A percentile compares a stretch with the other conserved stretches of the same genome.
phyloP scores from a whole-genome alignment of 1,140 invertebrate genomes.

The Acromyrmex heyeri region DNA sequence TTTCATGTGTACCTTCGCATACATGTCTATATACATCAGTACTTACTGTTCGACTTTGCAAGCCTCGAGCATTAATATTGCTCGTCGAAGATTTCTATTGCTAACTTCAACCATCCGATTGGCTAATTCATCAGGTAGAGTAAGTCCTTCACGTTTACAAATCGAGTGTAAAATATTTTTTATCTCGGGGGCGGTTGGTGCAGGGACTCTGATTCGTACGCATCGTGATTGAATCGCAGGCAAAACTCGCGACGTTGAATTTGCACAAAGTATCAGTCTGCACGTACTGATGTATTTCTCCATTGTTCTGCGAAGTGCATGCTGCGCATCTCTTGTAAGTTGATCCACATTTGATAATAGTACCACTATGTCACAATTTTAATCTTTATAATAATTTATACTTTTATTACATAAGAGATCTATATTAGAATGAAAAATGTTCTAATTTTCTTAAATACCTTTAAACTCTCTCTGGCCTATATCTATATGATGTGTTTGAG shows the following conservation, averaged over 20 bases:
- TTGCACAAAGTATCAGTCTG: slow-evolving; percentile 97
- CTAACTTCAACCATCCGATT: slow-evolving; percentile 93
- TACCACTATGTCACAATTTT: slow-evolving; percentile 89
- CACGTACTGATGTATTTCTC: slow-evolving; percentile 99
- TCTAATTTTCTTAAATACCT: slow-evolving; percentile 86
- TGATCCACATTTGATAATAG: slow-evolving; percentile 98
- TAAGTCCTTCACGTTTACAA: slow-evolving; percentile 95
- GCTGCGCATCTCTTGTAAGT: slow-evolving; percentile 99
- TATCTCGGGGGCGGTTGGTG: slow-evolving; percentile 94
- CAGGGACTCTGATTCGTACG: slow-evolving; percentile 95
- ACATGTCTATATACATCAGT: neutral
- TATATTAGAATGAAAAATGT: slow-evolving; percentile 17
- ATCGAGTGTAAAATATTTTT: slow-evolving; percentile 89
- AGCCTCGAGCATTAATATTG: slow-evolving; percentile 97
- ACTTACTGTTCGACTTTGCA: slow-evolving; percentile 95
- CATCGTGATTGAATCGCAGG: slow-evolving; percentile 98
- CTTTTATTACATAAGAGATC: slow-evolving; percentile 23
- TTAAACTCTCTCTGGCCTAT: slow-evolving; percentile 97
- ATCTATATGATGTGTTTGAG: slow-evolving; percentile 98
- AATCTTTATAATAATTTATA: slow-evolving; percentile 4
- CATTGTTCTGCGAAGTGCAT: slow-evolving; percentile 99
- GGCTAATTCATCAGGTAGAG: slow-evolving; percentile 92
- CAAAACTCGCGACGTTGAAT: slow-evolving; percentile 97
- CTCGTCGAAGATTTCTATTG: slow-evolving; percentile 96
- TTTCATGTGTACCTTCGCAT: neutral